These are phyloP conservation scores for Nyleta sp. DNA, from an alignment of 2,888 invertebrate species.

Conservation along the genomic window DNA sequence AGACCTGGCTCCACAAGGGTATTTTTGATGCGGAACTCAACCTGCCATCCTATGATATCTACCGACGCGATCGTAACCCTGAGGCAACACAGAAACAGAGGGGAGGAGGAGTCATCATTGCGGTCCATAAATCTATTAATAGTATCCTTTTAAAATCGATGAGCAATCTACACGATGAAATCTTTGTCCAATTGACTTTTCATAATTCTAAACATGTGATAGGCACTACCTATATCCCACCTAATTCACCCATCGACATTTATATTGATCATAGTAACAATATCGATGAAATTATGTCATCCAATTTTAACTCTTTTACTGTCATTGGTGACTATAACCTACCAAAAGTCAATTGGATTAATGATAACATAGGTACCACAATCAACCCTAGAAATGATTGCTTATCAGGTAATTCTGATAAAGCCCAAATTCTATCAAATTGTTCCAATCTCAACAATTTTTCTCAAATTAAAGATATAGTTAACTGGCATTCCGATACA, in stretches of 20 bases:
- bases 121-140: not conserved
- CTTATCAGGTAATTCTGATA: too few species aligned
- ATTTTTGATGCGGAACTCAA: slow-evolving; percentile 33
- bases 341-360: slow-evolving; percentile 13
- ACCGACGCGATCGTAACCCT: slow-evolving; percentile 8
- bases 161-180: not conserved
- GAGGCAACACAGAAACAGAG: not conserved
- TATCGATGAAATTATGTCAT: slow-evolving; percentile 1
- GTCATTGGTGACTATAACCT: slow-evolving; percentile 14
- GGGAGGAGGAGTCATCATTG: slow-evolving; percentile 43
- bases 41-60: not conserved
- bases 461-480: slow-evolving; percentile 8
- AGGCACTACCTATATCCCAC: slow-evolving; percentile 23
- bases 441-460: slow-evolving; percentile 7
- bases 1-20: slow-evolving; percentile 42
- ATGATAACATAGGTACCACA: not conserved
- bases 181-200: too few species aligned
- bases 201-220: not conserved
- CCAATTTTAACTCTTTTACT: not conserved
- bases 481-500: not conserved
- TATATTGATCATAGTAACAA: slow-evolving; percentile 5
- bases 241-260: not conserved
- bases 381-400: not conserved
- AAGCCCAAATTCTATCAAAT: not conserved
- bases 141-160: not conserved